phyloP scores from a whole-genome alignment of 2,113 vertebrate species.

The Ophthalmotilapia sp. region DNA sequence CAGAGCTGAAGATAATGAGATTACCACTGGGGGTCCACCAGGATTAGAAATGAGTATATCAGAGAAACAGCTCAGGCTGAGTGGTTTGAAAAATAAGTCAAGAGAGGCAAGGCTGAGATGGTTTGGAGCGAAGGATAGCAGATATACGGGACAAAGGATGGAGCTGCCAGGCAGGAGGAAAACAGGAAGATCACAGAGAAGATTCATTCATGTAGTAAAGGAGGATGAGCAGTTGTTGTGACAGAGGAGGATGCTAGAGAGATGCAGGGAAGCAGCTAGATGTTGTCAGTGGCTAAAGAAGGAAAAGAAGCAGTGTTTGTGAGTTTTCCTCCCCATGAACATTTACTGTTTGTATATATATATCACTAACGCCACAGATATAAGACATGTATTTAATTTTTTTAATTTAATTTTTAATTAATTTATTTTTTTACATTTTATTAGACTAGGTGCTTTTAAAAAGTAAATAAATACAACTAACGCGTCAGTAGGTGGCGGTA shows the following conservation, averaged over 20 bases:
- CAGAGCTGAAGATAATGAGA: neutral
- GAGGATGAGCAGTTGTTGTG: neutral
- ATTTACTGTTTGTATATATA: neutral
- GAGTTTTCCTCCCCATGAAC: neutral
- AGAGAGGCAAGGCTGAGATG: neutral
- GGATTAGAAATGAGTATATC: neutral
- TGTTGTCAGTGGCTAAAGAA: neutral
- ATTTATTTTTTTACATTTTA: neutral
- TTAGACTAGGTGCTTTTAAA: neutral
- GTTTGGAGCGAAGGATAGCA: neutral
- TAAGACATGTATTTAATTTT: neutral
- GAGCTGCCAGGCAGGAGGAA: neutral
- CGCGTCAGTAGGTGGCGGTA: neutral
- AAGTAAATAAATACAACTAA: neutral
- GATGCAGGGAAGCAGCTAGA: neutral
- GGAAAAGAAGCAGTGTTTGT: neutral
- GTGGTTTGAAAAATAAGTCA: neutral
- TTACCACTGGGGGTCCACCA: neutral
- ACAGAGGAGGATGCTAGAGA: neutral
- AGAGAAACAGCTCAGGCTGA: neutral
- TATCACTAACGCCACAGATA: neutral
- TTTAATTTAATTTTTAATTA: fast-evolving
- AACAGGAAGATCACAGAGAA: neutral
- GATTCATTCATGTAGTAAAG: neutral
- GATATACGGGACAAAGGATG: neutral